These are phyloP conservation scores for Aspidiotus destructor DNA, from an alignment of 2,888 invertebrate genomes.

Conservation along the genomic window DNA sequence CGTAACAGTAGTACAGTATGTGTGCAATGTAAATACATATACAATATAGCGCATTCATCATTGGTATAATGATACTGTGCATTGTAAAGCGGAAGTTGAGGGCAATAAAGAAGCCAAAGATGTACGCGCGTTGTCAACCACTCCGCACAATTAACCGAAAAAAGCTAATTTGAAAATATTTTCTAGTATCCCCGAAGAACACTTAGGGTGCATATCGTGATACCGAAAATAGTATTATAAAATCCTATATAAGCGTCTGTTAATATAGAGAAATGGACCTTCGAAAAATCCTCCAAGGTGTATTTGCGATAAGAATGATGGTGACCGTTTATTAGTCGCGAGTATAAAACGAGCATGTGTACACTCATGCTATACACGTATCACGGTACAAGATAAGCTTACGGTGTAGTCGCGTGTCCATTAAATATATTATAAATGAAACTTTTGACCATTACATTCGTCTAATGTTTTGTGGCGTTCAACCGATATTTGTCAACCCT, in stretches of 20 bases:
- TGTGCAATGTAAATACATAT: too few species aligned
- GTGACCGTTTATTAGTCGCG: slow-evolving; percentile 13
- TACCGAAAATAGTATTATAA: neutral
- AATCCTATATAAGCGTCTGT: neutral
- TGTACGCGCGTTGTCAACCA: neutral
- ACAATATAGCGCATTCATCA: too few species aligned
- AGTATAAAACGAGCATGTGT: too few species aligned
- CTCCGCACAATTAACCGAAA: neutral
- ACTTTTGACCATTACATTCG: slow-evolving; percentile 27
- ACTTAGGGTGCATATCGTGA: neutral
- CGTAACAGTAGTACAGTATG: too few species aligned
- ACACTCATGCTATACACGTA: too few species aligned
- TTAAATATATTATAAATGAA: slow-evolving; percentile 20
- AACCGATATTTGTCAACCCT: slow-evolving; percentile 3
- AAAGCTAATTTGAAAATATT: slow-evolving; percentile 1
- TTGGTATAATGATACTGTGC: too few species aligned
- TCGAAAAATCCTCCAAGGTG: slow-evolving; percentile 25
- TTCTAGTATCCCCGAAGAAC: slow-evolving; percentile 5
- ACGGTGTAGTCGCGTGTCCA: slow-evolving; percentile 7
- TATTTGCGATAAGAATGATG: slow-evolving; percentile 18
- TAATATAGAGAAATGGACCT: slow-evolving; percentile 13
- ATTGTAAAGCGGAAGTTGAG: neutral
- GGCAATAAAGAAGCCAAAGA: neutral
- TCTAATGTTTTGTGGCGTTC: slow-evolving; percentile 19
- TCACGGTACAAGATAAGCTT: too few species aligned